phyloP scores from a whole-genome alignment of 37 sponge, comb jelly and placozoan species.

The Hormiphora californensis region DNA sequence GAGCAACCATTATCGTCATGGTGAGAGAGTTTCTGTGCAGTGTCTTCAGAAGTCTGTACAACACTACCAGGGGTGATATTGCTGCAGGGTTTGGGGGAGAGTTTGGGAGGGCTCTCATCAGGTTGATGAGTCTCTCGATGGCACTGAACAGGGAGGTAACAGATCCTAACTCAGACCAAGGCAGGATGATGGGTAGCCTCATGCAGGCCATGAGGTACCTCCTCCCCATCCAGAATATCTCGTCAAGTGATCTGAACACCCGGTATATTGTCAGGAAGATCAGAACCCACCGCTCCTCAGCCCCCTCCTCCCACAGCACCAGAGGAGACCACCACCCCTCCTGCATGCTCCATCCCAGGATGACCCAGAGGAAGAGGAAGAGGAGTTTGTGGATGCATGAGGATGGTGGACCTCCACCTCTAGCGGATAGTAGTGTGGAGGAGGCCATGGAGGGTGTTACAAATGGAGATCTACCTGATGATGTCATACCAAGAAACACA shows the following conservation, averaged over 20 bases:
- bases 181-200: no score
- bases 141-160: no score
- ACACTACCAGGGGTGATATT: neutral
- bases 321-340: no score
- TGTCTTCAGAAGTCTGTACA: constrained; percentile 10
- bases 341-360: no score
- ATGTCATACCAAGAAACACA: neutral
- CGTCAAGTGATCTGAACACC: no score
- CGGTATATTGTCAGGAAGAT: no score
- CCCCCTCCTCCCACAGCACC: no score
- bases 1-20: constrained; percentile 16
- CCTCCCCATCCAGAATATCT: no score
- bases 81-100: constrained; percentile 11
- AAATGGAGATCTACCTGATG: constrained; percentile 19
- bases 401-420: neutral
- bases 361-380: no score
- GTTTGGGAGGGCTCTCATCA: neutral
- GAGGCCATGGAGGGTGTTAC: neutral
- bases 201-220: no score
- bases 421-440: neutral
- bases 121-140: constrained; percentile 9
- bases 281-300: no score
- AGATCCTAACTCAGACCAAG: no score
- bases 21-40: neutral
- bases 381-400: constrained; percentile 46